phyloP scores from a whole-genome alignment of 2,888 invertebrate species.

The Agrochola lychnidis region DNA sequence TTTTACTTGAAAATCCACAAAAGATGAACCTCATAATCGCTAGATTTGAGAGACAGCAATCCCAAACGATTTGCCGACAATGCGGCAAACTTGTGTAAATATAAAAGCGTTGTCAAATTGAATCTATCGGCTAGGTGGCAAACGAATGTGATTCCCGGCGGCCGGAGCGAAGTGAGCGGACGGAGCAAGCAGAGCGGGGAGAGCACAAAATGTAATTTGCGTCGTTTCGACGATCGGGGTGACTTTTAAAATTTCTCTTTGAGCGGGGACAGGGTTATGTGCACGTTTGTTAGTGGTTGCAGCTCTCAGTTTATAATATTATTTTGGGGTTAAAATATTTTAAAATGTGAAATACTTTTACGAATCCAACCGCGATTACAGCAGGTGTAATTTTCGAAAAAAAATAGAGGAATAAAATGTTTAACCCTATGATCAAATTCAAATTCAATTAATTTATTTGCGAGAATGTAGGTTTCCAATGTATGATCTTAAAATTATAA shows the following conservation, averaged over 20 bases:
- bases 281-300: constrained; percentile 36
- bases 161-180: constrained; percentile 26
- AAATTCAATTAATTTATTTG: no score
- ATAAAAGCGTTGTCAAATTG: constrained; percentile 63
- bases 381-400: not conserved
- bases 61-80: constrained; percentile 42
- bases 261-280: constrained; percentile 40
- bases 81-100: constrained; percentile 40
- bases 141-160: constrained; percentile 61
- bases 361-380: not conserved
- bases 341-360: not conserved
- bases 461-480: no score
- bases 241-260: constrained; percentile 62
- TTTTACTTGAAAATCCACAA: not conserved
- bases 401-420: not conserved
- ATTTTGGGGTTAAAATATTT: constrained; percentile 12
- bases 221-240: constrained; percentile 47
- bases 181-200: constrained; percentile 23
- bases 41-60: constrained; percentile 17
- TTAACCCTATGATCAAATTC: not conserved
- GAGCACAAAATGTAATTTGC: constrained; percentile 61
- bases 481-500: no score
- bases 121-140: constrained; percentile 57
- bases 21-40: not conserved
- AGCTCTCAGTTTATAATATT: constrained; percentile 15